Evolutionary conservation across 2,797 vertebrate genomes (phyloP).

Genomic region (Chaetophractus vellerosus): DNA sequence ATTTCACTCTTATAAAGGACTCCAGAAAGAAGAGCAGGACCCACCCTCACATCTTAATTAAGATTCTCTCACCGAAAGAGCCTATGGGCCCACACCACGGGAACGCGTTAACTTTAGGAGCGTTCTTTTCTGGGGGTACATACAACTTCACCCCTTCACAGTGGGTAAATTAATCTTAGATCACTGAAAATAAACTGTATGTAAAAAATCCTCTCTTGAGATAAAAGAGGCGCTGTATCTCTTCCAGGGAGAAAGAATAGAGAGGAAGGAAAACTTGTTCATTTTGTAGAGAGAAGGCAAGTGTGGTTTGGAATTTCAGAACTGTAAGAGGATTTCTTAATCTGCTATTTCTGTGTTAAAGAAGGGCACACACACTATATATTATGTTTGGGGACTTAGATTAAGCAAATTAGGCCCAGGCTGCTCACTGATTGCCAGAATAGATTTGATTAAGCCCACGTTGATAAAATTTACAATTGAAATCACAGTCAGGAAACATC

Average conservation of each 20-base stretch:
- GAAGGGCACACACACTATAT: not conserved
- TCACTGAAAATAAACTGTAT: not conserved
- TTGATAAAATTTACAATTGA: conserved; percentile 38
- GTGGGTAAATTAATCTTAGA: not conserved
- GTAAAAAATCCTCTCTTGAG: not conserved
- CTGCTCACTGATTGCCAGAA: not conserved
- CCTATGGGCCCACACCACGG: no score
- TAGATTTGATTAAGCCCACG: conserved; percentile 5
- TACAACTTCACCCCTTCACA: no score
- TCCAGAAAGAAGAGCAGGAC: no score
- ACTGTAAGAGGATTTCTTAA: not conserved
- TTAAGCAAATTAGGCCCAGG: conserved; percentile 11
- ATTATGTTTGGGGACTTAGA: not conserved
- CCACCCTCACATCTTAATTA: no score
- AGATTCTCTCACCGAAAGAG: no score
- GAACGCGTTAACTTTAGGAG: no score
- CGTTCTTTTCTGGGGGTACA: no score
- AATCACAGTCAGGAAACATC: not conserved
- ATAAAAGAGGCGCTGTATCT: not conserved
- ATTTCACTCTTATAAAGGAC: no score
- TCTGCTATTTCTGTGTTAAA: not conserved
- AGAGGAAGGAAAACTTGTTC: not conserved
- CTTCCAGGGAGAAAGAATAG: not conserved
- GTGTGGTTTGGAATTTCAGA: not conserved
- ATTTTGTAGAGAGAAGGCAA: not conserved